A percentile compares a stretch with the other conserved stretches of the same genome.
These are phyloP conservation scores for Cantharis lateralis DNA, from an alignment of 2,888 invertebrate genomes.

Conservation along the genomic window DNA sequence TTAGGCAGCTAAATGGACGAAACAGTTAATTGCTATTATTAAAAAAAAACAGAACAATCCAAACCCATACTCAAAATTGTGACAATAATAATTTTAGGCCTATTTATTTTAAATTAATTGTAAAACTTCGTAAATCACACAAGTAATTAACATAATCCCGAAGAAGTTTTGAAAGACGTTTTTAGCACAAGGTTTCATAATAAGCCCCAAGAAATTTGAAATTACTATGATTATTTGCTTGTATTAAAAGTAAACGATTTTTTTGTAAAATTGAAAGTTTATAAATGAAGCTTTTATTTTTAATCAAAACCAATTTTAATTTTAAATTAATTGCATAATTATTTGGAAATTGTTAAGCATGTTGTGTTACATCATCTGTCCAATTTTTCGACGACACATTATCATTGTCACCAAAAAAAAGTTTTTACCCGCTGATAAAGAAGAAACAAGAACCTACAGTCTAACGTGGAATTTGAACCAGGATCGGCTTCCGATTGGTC, in stretches of 20 bases:
- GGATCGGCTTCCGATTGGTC: no score
- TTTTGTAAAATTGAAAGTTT: not conserved
- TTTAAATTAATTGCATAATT: not conserved
- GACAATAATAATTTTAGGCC: not conserved
- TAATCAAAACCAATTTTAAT: not conserved
- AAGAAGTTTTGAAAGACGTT: conserved; percentile 10
- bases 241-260: not conserved
- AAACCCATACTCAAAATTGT: not conserved
- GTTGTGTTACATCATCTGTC: not conserved
- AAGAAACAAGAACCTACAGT: no score
- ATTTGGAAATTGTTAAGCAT: not conserved
- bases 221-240: conserved; percentile 15
- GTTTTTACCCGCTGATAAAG: no score
- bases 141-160: not conserved
- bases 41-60: not conserved
- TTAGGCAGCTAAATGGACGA: conserved; percentile 13
- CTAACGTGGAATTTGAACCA: no score
- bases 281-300: not conserved
- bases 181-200: conserved; percentile 19
- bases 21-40: not conserved
- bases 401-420: no score
- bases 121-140: not conserved
- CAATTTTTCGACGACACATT: not conserved
- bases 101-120: not conserved
- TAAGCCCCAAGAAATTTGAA: conserved; percentile 15